Conservation (phyloP, 2,888 invertebrate species). For the Cephus sareptanus region DNA sequence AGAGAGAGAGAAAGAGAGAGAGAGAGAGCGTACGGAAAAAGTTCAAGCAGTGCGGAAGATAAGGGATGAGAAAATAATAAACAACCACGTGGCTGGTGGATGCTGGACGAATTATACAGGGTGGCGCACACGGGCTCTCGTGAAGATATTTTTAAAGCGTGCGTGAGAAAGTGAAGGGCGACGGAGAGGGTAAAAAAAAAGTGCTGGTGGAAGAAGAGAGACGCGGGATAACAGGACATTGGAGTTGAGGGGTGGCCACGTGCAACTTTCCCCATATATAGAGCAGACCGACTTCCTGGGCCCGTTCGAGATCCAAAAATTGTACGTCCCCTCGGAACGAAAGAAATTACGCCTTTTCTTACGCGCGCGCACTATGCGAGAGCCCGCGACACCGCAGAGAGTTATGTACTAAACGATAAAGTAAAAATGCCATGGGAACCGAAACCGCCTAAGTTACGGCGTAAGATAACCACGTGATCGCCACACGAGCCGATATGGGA, state of each 20-base stretch:
- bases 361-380: background rate
- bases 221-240: background rate
- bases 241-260: background rate
- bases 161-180: background rate
- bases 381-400: too few species aligned
- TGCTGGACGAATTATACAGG: background rate
- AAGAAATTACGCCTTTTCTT: background rate
- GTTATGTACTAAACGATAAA: too few species aligned
- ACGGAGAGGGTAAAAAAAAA: background rate
- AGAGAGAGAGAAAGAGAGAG: too few species aligned
- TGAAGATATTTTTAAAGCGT: background rate
- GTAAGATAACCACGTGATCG: background rate
- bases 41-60: background rate
- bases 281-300: background rate
- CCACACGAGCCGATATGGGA: background rate
- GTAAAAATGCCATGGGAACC: conserved; percentile 37
- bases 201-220: background rate
- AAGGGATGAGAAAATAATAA: background rate
- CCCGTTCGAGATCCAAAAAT: background rate
- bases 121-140: background rate
- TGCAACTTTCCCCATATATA: background rate
- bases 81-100: background rate
- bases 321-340: background rate
- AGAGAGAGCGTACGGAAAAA: background rate
- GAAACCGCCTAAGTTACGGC: conserved; percentile 43